A percentile compares a stretch with the other conserved stretches of the same genome.
phyloP scores from a whole-genome alignment of 2,797 vertebrate genomes.

The Anomalospiza imberbis region DNA sequence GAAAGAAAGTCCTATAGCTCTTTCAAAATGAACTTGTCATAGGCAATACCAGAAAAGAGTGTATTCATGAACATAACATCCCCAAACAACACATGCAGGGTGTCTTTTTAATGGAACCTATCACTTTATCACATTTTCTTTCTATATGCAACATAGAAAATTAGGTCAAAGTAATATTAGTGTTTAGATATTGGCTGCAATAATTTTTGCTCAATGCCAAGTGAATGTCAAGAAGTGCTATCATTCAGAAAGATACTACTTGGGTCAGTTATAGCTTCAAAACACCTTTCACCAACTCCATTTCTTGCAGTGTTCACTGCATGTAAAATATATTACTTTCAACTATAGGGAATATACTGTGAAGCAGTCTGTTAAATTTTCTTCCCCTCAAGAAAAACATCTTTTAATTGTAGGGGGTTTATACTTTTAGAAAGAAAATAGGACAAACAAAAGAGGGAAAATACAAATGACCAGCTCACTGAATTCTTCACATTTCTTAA shows the following conservation, averaged over 20 bases:
- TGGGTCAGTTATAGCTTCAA: background rate
- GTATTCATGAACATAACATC: background rate
- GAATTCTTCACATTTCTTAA: background rate
- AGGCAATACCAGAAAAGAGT: background rate
- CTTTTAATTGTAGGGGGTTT: background rate
- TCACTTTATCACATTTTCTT: background rate
- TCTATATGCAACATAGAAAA: background rate
- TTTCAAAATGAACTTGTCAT: slow-evolving; percentile 36
- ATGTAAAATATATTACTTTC: slow-evolving; percentile 24
- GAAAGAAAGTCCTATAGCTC: background rate
- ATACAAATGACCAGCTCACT: background rate
- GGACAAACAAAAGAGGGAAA: background rate
- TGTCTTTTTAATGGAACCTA: background rate
- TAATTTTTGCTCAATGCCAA: background rate
- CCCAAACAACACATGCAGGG: background rate
- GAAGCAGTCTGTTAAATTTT: background rate
- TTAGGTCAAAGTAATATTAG: background rate
- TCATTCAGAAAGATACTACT: background rate
- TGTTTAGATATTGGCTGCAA: background rate
- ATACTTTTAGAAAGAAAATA: background rate
- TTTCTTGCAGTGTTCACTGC: background rate
- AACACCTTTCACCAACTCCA: background rate
- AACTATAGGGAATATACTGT: background rate
- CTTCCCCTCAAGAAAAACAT: background rate
- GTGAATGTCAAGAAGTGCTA: background rate